Evolutionary conservation across 2,888 invertebrate species (phyloP).

Genomic region (Chloroclystis v-ata): DNA sequence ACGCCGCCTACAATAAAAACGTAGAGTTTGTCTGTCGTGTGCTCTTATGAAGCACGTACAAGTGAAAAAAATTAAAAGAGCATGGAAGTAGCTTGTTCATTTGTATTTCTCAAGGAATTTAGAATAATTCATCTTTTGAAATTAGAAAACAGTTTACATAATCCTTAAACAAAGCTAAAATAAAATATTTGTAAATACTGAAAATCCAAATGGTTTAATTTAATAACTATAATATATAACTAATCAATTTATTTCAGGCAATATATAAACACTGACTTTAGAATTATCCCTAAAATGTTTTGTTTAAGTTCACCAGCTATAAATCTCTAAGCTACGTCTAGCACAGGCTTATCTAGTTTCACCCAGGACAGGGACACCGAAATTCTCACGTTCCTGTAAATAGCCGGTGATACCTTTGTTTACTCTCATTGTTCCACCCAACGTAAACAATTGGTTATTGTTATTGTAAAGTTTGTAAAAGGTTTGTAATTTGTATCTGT

Average conservation of each 20-base stretch:
- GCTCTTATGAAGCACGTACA: conserved; percentile 62
- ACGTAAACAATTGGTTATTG: conserved; percentile 57
- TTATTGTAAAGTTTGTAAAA: conserved; percentile 45
- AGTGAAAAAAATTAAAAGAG: conserved; percentile 30
- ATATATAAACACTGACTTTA: too few relatives aligned
- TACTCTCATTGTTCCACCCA: conserved; percentile 66
- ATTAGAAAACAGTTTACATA: too few relatives aligned
- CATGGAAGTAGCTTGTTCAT: too few relatives aligned
- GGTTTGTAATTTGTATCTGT: conserved; percentile 43
- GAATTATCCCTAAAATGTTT: too few relatives aligned
- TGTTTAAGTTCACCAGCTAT: conserved; percentile 11
- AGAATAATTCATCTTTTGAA: too few relatives aligned
- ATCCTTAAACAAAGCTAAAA: too few relatives aligned
- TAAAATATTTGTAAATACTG: too few relatives aligned
- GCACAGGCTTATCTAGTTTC: conserved; percentile 2
- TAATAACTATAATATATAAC: too few relatives aligned
- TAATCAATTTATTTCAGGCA: too few relatives aligned
- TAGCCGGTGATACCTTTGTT: conserved; percentile 67
- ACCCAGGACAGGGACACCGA: conserved; percentile 55
- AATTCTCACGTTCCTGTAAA: conserved; percentile 74
- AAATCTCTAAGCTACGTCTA: conserved; percentile 9
- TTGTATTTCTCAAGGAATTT: too few relatives aligned
- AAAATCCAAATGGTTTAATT: too few relatives aligned
- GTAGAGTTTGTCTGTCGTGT: conserved; percentile 49
- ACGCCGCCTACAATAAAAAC: conserved; percentile 53